Base-by-base conservation (phyloP, 2,113 vertebrate species). In the Choloepus hoffmanni region DNA sequence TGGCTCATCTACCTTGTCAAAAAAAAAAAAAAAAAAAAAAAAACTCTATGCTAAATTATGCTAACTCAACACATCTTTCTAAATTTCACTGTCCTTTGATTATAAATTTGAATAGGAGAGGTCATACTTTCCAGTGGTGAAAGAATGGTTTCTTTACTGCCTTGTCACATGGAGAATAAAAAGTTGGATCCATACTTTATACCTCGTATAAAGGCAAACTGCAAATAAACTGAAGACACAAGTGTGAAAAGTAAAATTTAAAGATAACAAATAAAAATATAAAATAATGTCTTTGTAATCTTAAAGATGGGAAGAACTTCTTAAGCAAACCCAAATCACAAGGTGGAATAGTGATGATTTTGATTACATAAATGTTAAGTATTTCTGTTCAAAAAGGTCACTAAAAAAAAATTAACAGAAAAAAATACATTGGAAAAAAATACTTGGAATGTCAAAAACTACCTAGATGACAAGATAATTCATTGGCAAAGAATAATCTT, bases 21-120 rank as follows among this genome's bases (percentile, higher is more conserved):
- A 97, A 92, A 98, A 94, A 95, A 97, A 97, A 36, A 36, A 36
- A 36, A 36, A 36, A 36, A 36, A 36, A 36, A 36, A 36, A 36
- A 2, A 36, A 97, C 97, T 94, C 95, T 95, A 94, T 97, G 97
- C 94, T 97, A 76, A 97, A 96, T 98, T 98, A 96, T 97, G 97
- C 87, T 96, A 96, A 96, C 90, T 96, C 97, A 95, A 94, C 91
- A 96, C 90, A 97, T 95, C 95, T 98, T 97, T 96, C 82, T 96
- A 95, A 84, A 85, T 98, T 97, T 97, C 60, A 68, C 67, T 82
- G 86, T 76, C 90, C 90, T 87, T 97, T 89, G 84, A 95, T 97
- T 98, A 98, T 93, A 96, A 97, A 48, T 55, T 85, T 95, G 79
- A 98, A 88, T 53, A 96, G 85, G 90, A 96, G 74, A 68, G 48